A percentile compares a stretch with the other conserved stretches of the same genome.
Conservation (phyloP, 2,888 invertebrate genomes). For the Amiota communis region DNA sequence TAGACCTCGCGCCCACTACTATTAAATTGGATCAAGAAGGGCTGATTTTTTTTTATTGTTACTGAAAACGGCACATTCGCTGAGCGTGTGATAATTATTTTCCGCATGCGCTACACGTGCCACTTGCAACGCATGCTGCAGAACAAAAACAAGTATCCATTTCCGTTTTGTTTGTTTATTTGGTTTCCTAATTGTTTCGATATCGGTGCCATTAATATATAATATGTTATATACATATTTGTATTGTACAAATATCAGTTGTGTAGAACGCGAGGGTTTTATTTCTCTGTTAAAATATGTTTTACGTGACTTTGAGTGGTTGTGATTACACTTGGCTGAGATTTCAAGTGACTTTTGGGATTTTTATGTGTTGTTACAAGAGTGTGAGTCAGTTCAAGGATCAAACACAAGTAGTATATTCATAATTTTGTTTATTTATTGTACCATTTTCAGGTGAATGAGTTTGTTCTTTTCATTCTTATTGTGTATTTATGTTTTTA, state of each 20-base stretch:
- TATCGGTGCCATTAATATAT: conserved; percentile 46
- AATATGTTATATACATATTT: conserved; percentile 27
- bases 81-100: conserved; percentile 70
- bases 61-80: neutral
- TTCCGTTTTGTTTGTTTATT: conserved; percentile 56
- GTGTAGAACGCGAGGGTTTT: conserved; percentile 16
- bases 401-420: conserved; percentile 38
- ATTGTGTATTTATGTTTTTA: conserved; percentile 1
- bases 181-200: conserved; percentile 59
- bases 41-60: neutral
- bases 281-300: conserved; percentile 21
- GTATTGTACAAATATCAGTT: conserved; percentile 34
- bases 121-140: conserved; percentile 28
- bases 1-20: conserved; percentile 49
- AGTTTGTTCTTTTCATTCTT: conserved; percentile 2
- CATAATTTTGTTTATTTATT: conserved; percentile 27
- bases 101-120: conserved; percentile 64
- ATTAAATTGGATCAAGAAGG: neutral
- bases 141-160: conserved; percentile 66
- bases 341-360: conserved; percentile 20
- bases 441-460: conserved; percentile 56
- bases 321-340: neutral
- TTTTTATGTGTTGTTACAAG: neutral
- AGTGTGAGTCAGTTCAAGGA: conserved; percentile 12
- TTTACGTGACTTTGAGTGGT: conserved; percentile 8